phyloP scores from a whole-genome alignment of 2,797 vertebrate genomes.

The Gastrophryne carolinensis region DNA sequence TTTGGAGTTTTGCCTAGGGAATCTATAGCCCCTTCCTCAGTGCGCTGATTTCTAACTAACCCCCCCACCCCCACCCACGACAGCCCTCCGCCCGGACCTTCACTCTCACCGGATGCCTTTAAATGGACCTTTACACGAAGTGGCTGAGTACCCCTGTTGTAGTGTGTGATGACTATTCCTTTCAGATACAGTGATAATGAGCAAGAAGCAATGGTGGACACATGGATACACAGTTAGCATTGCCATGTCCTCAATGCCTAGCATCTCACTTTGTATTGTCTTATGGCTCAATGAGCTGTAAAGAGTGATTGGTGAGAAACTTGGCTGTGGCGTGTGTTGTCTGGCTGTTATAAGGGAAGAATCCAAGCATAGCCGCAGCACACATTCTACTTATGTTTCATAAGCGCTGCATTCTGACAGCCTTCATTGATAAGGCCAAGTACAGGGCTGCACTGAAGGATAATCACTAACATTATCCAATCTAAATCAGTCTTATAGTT shows the following conservation, averaged over 20 bases:
- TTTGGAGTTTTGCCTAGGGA: no score
- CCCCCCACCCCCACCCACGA: no score
- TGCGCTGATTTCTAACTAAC: no score
- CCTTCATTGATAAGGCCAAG: neutral
- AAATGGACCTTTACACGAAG: no score
- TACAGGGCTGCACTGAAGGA: no score
- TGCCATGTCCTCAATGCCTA: neutral
- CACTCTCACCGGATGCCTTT: no score
- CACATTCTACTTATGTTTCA: neutral
- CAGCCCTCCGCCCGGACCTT: no score
- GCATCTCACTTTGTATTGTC: constrained; percentile 3
- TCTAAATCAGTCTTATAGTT: no score
- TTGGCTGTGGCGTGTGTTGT: neutral
- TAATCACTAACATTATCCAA: no score
- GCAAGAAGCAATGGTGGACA: neutral
- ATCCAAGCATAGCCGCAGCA: neutral
- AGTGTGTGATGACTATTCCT: no score
- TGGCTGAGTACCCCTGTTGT: no score
- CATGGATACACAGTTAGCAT: neutral
- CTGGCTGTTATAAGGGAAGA: neutral
- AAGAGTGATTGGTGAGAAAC: neutral
- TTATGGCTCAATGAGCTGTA: constrained; percentile 16
- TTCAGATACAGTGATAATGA: neutral
- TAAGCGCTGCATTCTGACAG: neutral
- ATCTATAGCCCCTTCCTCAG: no score